Conservation (phyloP, 2,797 vertebrate species). For the Chelon labrosus region DNA sequence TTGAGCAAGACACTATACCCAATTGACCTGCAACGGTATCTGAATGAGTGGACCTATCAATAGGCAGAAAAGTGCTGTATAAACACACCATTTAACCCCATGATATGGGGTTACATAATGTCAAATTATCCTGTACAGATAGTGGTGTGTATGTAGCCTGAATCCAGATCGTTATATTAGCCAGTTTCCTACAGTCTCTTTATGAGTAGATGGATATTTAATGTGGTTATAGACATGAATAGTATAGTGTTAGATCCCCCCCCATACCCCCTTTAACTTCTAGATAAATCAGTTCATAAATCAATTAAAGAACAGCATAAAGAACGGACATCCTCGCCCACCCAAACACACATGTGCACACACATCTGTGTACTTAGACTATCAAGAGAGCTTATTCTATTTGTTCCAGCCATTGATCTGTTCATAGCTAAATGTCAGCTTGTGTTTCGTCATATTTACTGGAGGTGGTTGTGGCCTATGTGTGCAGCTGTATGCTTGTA, state of each 20-base stretch:
- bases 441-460: slow-evolving; percentile 69
- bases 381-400: slow-evolving; percentile 66
- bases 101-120: neutral
- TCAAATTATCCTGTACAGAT: too few relatives aligned
- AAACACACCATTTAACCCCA: neutral
- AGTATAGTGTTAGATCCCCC: neutral
- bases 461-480: slow-evolving; percentile 14
- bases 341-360: slow-evolving; percentile 20
- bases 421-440: slow-evolving; percentile 78
- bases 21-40: too few relatives aligned
- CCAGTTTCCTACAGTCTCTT: neutral
- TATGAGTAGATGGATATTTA: slow-evolving; percentile 13
- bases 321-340: neutral
- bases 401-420: slow-evolving; percentile 76
- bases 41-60: too few relatives aligned
- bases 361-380: slow-evolving; percentile 47
- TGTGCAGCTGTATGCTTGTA: slow-evolving; percentile 2
- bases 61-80: neutral
- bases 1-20: too few relatives aligned
- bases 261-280: neutral
- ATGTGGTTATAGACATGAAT: slow-evolving; percentile 16
- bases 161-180: slow-evolving; percentile 16
- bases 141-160: slow-evolving; percentile 2
- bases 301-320: slow-evolving; percentile 41
- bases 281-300: slow-evolving; percentile 31